Base-by-base conservation (phyloP, 2,113 vertebrate species). In the Empidonax alnorum region DNA sequence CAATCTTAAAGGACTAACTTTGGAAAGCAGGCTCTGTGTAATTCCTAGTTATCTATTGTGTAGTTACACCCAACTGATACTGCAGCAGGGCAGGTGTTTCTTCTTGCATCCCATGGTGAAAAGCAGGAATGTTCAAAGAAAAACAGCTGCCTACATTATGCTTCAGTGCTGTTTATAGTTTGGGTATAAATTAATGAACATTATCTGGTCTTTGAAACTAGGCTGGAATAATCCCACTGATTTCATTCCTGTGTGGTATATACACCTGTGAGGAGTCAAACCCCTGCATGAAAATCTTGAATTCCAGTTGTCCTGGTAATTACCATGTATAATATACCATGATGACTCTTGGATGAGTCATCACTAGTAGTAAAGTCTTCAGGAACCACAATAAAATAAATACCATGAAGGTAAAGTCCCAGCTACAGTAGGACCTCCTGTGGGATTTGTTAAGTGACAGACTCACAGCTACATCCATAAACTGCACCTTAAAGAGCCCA, bases 371-470 rank as follows among this genome's bases (percentile, higher is more conserved):
- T 61, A 84, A 88, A 93, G 87, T 46, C 55, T 77, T 90, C 77
- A 56, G 65, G 74, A 94, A 81, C 20, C n/a, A 78, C 14, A 35
- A 61, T 80, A 85, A 84, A 88, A 85, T 61, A 88, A 93, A 84
- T 50, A 74, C 44, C 7, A 6, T 74, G 25, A 74, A 78, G 20
- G 55, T 78, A 65, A 85, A 88, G 82, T 84, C 63, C 62, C 62
- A 67, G 42, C 47, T 63, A 63, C 47, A 62, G 31, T 28, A 72
- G 63, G 39, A 16, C 21, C 22, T 52, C 39, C 14, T 37, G 24
- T 58, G 61, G n/a, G 35, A 27, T 58, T 35, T 71, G 23, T 35
- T 93, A 67, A 83, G 24, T 20, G 55, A 79, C 49, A 15, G 41
- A 52, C 52, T 75, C 42, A 42, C 41, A 47, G 35, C 30, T 55